Percentiles rank a stretch among this genome's conserved stretches.
These are phyloP conservation scores for Gymnocheta viridis DNA, from an alignment of 2,888 invertebrate species.

Conservation along the genomic window DNA sequence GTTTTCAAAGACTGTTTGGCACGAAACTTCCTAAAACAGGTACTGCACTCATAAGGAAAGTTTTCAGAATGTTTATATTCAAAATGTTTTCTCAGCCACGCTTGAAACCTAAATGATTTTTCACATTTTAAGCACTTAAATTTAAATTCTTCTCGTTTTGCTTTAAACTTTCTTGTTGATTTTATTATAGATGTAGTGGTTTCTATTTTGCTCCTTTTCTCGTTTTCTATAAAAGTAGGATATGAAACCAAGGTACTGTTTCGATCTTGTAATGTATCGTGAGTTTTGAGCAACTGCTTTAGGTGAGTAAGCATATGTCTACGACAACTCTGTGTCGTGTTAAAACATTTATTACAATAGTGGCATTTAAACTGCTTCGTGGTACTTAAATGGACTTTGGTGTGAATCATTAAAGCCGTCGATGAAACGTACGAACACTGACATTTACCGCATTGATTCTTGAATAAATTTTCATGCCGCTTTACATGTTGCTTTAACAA, in stretches of 20 bases:
- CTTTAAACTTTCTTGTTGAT: background rate
- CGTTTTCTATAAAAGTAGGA: constrained; percentile 31
- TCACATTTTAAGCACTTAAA: constrained; percentile 48
- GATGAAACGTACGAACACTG: constrained; percentile 15
- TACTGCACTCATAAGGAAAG: constrained; percentile 71
- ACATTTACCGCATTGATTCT: constrained; percentile 73
- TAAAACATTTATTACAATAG: constrained; percentile 73
- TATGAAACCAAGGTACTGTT: background rate
- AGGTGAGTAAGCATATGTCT: constrained; percentile 73
- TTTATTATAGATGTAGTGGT: constrained; percentile 21
- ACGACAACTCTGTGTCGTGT: constrained; percentile 71
- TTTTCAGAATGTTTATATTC: constrained; percentile 72
- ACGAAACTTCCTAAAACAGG: constrained; percentile 72
- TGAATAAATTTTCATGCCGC: constrained; percentile 63
- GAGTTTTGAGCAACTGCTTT: constrained; percentile 50
- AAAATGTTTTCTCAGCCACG: constrained; percentile 61
- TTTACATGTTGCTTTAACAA: constrained; percentile 71
- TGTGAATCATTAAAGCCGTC: constrained; percentile 49
- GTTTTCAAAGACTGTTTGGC: constrained; percentile 72
- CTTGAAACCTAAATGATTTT: constrained; percentile 45
- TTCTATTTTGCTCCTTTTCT: background rate
- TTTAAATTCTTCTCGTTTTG: background rate
- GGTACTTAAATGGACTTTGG: constrained; percentile 15
- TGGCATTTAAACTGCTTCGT: constrained; percentile 69
- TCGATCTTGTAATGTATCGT: background rate